Evolutionary conservation across 2,888 invertebrate genomes (phyloP).

Genomic region (Saturnia japonica): DNA sequence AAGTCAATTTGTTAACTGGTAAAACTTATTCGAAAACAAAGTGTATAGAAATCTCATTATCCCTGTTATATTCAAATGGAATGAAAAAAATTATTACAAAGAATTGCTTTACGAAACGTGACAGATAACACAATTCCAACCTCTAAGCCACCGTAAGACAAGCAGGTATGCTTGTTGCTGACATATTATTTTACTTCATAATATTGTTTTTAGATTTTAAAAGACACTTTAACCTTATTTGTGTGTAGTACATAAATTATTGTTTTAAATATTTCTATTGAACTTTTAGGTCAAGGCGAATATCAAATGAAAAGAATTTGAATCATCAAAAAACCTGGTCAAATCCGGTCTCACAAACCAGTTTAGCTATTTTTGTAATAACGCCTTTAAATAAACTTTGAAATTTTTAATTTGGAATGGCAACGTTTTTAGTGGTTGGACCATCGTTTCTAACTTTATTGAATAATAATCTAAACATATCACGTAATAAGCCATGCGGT

Average conservation of each 20-base stretch:
- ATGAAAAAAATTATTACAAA: neutral
- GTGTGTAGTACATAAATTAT: neutral
- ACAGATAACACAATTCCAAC: neutral
- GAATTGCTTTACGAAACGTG: neutral
- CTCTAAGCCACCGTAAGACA: neutral
- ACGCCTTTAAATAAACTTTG: neutral
- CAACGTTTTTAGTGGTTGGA: neutral
- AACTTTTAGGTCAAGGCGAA: constrained; percentile 23
- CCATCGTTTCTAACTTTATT: neutral
- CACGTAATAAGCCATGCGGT: neutral
- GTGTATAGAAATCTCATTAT: neutral
- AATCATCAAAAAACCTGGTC: constrained; percentile 22
- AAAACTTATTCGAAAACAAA: neutral
- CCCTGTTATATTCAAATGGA: neutral
- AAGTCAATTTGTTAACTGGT: neutral
- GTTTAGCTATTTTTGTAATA: constrained; percentile 43
- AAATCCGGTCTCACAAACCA: constrained; percentile 49
- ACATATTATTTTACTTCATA: neutral
- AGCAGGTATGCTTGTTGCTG: neutral
- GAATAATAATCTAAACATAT: neutral
- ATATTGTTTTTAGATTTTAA: neutral
- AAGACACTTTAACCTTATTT: neutral
- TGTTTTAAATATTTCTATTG: constrained; percentile 2
- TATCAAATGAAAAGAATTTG: constrained; percentile 26
- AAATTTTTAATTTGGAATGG: neutral